Evolutionary conservation across 2,888 invertebrate genomes (phyloP), one percentile per base, ranked within the genome.

Genomic region (Luperina testacea): DNA sequence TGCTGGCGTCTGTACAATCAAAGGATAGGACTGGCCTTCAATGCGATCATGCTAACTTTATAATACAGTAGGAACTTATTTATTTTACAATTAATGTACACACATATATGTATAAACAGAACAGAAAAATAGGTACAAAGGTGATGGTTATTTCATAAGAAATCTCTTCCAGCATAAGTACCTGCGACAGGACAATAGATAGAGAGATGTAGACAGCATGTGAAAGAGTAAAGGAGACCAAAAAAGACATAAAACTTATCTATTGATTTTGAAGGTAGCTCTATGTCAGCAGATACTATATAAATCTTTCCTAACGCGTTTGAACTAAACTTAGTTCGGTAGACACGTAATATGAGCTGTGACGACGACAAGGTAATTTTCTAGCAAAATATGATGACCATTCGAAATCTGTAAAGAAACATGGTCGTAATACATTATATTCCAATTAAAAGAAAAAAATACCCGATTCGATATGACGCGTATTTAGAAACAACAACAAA

Each of bases 401-500:
- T 11, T 45, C 17, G 38, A 65, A 77, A 81, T 72, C 38, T 63
- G 42, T n/a, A 32, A 11, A 72, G 15, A 48, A 75, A 57, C 48
- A n/a, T 48, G 15, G 1, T 27, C 11, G 32, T 42, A 59, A 51
- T 32, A 38, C 45, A 13, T 48, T 45, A 24, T n/a, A 48, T 57
- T 68, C 64, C 13, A 67, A 51, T 71, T 32, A 51, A 8, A 65
- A 73, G 53, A 9, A 1, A 48, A 24, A n/a, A 76, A 70, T 64
- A 48, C 78, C 45, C 42, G 67, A 83, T 73, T 27, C 17, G 11
- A n/a, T 65, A 72, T 80, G 78, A 70, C 72, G 83, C 27, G 3
- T 67, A 70, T 75, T 77, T 59, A 32, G 61, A 42, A 81, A 75
- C 38, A 81, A 84, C 45, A 84, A 72, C 75, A 80, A 77, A 80